A percentile compares a stretch with the other conserved stretches of the same genome.
Evolutionary conservation across 2,797 vertebrate species (phyloP).

Genomic region (Odontamblyopus rebecca): DNA sequence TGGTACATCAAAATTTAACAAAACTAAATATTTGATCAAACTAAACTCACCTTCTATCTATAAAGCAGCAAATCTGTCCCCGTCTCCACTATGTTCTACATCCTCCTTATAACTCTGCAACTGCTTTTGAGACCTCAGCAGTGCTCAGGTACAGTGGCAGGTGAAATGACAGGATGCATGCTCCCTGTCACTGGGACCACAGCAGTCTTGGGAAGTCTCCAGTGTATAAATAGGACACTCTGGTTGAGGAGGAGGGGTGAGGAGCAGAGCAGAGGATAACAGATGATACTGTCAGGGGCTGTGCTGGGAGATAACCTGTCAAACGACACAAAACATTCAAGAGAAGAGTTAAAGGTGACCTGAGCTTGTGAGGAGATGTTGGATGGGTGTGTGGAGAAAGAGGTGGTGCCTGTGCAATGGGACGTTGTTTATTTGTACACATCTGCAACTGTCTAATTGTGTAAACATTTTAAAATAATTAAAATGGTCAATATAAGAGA

Average conservation of each 20-base stretch:
- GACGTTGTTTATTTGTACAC: too few species aligned
- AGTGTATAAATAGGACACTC: slow-evolving; percentile 66
- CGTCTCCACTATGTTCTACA: background rate
- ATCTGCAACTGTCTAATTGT: too few species aligned
- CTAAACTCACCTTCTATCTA: background rate
- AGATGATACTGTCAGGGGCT: slow-evolving; percentile 59
- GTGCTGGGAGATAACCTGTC: slow-evolving; percentile 36
- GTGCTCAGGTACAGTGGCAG: slow-evolving; percentile 8
- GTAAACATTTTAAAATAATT: too few species aligned
- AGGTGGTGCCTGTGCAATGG: too few species aligned
- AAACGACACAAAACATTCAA: slow-evolving; percentile 15
- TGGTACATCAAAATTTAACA: background rate
- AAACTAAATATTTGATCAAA: background rate
- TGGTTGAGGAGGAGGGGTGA: slow-evolving; percentile 55
- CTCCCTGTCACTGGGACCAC: slow-evolving; percentile 31
- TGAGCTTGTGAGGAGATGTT: background rate
- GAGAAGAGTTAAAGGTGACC: background rate
- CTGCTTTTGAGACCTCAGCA: slow-evolving; percentile 1
- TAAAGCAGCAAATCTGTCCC: background rate
- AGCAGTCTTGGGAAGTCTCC: slow-evolving; percentile 55
- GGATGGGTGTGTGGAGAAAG: too few species aligned
- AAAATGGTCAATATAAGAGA: background rate
- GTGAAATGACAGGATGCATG: slow-evolving; percentile 24
- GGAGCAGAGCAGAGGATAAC: slow-evolving; percentile 38
- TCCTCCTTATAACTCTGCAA: background rate